phyloP scores from a whole-genome alignment of 1,140 invertebrate species.

The Drosophila paulistorum region DNA sequence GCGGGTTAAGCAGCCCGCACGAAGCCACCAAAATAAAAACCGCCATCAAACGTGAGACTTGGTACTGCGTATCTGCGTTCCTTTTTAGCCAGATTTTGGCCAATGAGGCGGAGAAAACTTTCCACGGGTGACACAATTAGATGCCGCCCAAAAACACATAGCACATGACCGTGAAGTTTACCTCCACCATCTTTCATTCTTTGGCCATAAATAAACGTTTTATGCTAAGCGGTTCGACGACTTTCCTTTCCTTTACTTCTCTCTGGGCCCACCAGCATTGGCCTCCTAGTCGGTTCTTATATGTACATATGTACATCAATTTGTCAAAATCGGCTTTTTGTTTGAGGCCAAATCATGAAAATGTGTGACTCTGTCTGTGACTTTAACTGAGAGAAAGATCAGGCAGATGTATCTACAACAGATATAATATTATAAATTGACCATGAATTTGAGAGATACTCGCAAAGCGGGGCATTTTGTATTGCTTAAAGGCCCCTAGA shows the following conservation, averaged over 20 bases:
- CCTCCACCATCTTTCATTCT: constrained; percentile 7
- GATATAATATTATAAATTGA: constrained; percentile 72
- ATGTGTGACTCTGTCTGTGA: constrained; percentile 28
- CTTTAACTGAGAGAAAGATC: neutral
- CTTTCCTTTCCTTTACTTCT: constrained; percentile 36
- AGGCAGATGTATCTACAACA: constrained; percentile 1
- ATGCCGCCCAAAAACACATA: constrained; percentile 33
- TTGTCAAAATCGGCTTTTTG: constrained; percentile 56
- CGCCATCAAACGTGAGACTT: constrained; percentile 24
- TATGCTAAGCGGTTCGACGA: constrained; percentile 34
- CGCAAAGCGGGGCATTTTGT: constrained; percentile 63
- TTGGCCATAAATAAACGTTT: constrained; percentile 56
- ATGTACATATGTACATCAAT: constrained; percentile 43
- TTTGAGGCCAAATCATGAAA: constrained; percentile 42
- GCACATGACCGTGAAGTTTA: constrained; percentile 9
- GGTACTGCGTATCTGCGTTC: constrained; percentile 10
- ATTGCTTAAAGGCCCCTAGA: constrained; percentile 58
- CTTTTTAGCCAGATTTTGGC: constrained; percentile 26
- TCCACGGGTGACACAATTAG: constrained; percentile 70
- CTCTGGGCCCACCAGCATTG: constrained; percentile 53
- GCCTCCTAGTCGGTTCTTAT: constrained; percentile 5
- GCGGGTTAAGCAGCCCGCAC: constrained; percentile 66
- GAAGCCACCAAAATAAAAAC: constrained; percentile 24
- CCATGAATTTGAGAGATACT: constrained; percentile 59
- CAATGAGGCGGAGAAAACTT: constrained; percentile 53